Evolutionary conservation across 1,140 invertebrate genomes (phyloP).

Genomic region (Euura saliciscinereae): DNA sequence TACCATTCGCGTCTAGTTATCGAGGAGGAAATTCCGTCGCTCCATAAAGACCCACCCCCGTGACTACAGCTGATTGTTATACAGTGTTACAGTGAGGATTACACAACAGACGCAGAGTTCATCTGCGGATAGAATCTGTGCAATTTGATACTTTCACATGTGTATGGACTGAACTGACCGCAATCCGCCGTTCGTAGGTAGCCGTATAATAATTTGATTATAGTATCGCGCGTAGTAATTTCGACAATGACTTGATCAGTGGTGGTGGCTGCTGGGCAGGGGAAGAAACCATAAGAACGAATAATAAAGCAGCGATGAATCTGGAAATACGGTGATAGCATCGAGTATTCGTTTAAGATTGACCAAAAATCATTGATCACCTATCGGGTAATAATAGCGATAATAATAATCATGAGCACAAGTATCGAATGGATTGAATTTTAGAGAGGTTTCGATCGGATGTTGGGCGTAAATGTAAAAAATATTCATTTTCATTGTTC

Average conservation of each 20-base stretch:
- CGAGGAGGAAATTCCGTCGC: background rate
- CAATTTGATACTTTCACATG: background rate
- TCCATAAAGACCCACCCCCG: background rate
- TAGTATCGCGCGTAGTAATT: too few species aligned
- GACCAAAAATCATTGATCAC: background rate
- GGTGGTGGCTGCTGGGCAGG: too few species aligned
- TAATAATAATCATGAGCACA: background rate
- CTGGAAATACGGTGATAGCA: background rate
- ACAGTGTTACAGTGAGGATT: too few species aligned
- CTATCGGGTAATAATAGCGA: background rate
- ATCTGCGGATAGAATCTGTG: background rate
- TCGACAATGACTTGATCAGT: too few species aligned
- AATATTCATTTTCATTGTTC: background rate
- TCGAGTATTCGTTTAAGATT: background rate
- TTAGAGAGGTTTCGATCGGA: conserved; percentile 15
- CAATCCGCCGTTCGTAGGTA: too few species aligned
- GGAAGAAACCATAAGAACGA: too few species aligned
- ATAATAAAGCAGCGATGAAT: background rate
- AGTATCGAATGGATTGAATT: conserved; percentile 10
- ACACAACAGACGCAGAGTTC: background rate
- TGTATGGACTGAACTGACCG: too few species aligned
- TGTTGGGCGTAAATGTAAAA: conserved; percentile 24
- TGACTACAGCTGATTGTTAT: background rate
- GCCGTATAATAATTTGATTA: too few species aligned
- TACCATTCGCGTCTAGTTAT: too few species aligned